A percentile compares a stretch with the other conserved stretches of the same genome.
Conservation (phyloP, 2,888 invertebrate genomes). For the Stramonita haemastoma region DNA sequence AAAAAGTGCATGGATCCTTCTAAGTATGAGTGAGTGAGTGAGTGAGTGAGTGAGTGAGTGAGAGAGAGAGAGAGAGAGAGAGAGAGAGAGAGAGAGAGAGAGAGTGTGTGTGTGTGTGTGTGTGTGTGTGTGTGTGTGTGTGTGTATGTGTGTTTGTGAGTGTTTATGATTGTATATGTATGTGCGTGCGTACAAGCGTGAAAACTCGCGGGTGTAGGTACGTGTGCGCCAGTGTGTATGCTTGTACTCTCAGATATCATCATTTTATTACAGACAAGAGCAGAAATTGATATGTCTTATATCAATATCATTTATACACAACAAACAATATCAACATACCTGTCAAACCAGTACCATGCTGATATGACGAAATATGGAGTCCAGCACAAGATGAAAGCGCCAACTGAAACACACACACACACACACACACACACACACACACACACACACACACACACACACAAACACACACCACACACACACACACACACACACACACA, state of each 20-base stretch:
- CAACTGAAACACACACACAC: slow-evolving; percentile 32
- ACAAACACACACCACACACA: too few species aligned
- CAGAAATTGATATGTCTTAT: too few species aligned
- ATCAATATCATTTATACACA: too few species aligned
- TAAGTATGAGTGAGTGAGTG: slow-evolving; percentile 6
- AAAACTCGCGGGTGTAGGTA: not conserved
- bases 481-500: slow-evolving; percentile 10
- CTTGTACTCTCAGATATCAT: not conserved
- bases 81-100: not conserved
- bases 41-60: too few species aligned
- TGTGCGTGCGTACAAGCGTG: not conserved
- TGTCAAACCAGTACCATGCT: slow-evolving; percentile 64
- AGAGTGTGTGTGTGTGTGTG: not conserved
- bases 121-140: slow-evolving; percentile 6
- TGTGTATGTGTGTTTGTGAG: not conserved
- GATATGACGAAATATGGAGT: slow-evolving; percentile 66
- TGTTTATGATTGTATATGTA: not conserved
- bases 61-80: not conserved
- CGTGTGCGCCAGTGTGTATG: not conserved
- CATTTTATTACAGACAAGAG: not conserved
- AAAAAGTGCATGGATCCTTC: not conserved
- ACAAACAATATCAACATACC: not conserved
- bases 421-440: slow-evolving; percentile 3
- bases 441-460: slow-evolving; percentile 1
- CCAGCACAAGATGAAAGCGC: slow-evolving; percentile 57